These are phyloP conservation scores for Macropus fuliginosus DNA, from an alignment of 2,797 vertebrate species.

Conservation along the genomic window DNA sequence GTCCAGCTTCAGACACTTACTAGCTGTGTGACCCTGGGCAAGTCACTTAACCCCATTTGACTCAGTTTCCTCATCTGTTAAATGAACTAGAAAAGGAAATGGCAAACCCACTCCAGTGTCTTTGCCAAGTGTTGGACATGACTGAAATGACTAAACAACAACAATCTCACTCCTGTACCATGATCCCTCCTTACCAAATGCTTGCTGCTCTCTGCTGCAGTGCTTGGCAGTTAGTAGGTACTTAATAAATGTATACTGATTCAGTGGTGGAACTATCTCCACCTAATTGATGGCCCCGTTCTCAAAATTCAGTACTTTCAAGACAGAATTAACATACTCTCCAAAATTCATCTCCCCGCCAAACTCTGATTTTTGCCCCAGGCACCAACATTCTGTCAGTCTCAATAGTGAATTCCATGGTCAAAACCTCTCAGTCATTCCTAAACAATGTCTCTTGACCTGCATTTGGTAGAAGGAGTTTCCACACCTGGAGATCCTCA, in stretches of 20 bases:
- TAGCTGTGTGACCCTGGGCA: no score
- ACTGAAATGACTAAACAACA: not conserved
- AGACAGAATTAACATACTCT: not conserved
- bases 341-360: not conserved
- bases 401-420: not conserved
- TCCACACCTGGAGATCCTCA: not conserved
- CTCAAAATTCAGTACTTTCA: not conserved
- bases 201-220: not conserved
- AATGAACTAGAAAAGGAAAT: not conserved
- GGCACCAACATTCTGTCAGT: not conserved
- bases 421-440: not conserved
- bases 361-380: not conserved
- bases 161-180: not conserved
- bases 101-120: not conserved
- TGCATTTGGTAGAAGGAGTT: not conserved
- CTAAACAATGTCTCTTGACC: not conserved
- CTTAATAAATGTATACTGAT: not conserved
- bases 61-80: not conserved
- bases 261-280: not conserved
- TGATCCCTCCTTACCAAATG: not conserved
- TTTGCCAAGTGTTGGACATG: not conserved
- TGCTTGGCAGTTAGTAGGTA: not conserved
- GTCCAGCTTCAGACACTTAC: not conserved
- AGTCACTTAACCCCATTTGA: not conserved
- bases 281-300: not conserved